These are phyloP conservation scores for Heliothis peltigera DNA, from an alignment of 2,888 invertebrate species.

Conservation along the genomic window DNA sequence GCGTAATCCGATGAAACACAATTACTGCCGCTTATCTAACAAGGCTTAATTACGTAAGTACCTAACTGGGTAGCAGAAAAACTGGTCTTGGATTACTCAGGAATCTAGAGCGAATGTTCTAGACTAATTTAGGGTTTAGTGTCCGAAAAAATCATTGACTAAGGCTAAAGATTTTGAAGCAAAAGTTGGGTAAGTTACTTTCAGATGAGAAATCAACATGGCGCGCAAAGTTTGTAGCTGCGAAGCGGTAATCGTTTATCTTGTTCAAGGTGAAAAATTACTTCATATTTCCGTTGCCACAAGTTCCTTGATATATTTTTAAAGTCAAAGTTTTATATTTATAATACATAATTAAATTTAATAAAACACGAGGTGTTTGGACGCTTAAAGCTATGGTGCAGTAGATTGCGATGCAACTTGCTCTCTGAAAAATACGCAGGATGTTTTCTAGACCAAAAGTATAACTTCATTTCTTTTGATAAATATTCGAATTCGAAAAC, in stretches of 20 bases:
- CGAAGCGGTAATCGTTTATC: constrained; percentile 50
- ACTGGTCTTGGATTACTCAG: constrained; percentile 23
- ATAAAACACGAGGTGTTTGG: constrained; percentile 28
- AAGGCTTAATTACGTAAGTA: constrained; percentile 36
- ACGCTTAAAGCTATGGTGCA: constrained; percentile 4
- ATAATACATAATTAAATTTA: constrained; percentile 39
- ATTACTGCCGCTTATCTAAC: constrained; percentile 50
- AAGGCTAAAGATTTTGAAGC: constrained; percentile 15
- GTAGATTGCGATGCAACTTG: neutral
- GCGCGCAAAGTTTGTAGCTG: constrained; percentile 39
- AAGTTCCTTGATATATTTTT: constrained; percentile 44
- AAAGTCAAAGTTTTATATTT: constrained; percentile 30
- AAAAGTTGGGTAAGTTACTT: constrained; percentile 36
- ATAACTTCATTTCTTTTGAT: too few relatives aligned
- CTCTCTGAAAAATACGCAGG: too few relatives aligned
- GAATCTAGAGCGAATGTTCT: constrained; percentile 23
- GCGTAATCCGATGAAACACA: constrained; percentile 45
- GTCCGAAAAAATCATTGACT: constrained; percentile 22
- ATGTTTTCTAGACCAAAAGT: too few relatives aligned
- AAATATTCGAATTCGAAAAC: too few relatives aligned
- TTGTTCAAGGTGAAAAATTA: constrained; percentile 57
- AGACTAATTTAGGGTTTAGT: constrained; percentile 14
- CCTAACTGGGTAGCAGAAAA: constrained; percentile 18
- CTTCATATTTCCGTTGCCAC: constrained; percentile 41
- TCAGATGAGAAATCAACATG: constrained; percentile 52